Conservation (phyloP, 2,797 vertebrate genomes). For the Heteromormyrus szaboi region DNA sequence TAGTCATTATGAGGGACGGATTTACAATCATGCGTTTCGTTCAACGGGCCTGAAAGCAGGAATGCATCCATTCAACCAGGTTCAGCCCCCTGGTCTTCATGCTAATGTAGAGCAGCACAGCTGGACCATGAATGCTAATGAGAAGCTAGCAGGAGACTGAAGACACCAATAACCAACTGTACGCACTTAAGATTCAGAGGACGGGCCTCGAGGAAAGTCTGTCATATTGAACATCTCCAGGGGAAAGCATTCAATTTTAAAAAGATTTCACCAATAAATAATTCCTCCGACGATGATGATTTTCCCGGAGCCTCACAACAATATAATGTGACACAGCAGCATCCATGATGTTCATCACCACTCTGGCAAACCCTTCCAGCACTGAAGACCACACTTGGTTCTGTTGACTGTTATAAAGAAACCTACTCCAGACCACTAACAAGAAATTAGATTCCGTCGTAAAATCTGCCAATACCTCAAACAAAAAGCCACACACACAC, state of each 20-base stretch:
- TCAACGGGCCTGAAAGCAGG: not conserved
- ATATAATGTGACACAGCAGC: not conserved
- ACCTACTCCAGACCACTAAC: not conserved
- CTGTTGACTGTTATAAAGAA: not conserved
- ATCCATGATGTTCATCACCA: not conserved
- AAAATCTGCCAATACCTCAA: not conserved
- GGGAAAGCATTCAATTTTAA: not conserved
- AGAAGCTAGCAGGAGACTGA: not conserved
- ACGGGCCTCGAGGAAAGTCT: not conserved
- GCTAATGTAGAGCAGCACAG: not conserved
- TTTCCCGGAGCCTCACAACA: not conserved
- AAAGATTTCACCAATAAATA: not conserved
- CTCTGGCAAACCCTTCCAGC: not conserved
- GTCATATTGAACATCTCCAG: not conserved
- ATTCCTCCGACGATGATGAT: not conserved
- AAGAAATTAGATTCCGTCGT: not conserved
- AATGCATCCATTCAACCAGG: not conserved
- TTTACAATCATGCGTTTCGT: not conserved
- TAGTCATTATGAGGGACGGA: not conserved
- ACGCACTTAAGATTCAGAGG: not conserved
- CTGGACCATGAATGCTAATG: not conserved
- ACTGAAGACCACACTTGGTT: not conserved
- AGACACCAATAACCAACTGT: not conserved
- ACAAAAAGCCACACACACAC: not conserved
- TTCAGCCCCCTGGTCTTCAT: not conserved